A percentile compares a stretch with the other conserved stretches of the same genome.
phyloP scores from a whole-genome alignment of 2,113 vertebrate genomes.

The Carassius auratus region DNA sequence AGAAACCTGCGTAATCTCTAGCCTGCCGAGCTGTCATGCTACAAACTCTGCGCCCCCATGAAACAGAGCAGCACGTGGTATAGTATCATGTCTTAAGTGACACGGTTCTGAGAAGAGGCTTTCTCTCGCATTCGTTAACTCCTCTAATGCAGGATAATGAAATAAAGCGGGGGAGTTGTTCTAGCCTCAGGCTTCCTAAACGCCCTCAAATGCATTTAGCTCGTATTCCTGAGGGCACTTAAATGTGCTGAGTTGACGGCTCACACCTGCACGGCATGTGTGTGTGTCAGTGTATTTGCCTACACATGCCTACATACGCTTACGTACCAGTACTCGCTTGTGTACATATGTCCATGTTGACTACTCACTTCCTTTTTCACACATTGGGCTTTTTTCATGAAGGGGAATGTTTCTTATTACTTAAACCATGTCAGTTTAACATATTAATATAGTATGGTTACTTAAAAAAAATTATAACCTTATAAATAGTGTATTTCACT shows the following conservation, averaged over 20 bases:
- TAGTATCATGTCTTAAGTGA: constrained; percentile 72
- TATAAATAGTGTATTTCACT: too few species aligned
- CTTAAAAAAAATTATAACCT: too few species aligned
- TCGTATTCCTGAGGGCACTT: constrained; percentile 36
- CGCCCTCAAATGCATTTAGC: constrained; percentile 71
- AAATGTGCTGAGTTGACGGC: constrained; percentile 14
- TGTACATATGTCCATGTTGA: not conserved
- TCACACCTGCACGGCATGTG: constrained; percentile 28
- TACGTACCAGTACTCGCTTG: not conserved
- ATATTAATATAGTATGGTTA: not conserved
- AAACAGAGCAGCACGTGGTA: constrained; percentile 59
- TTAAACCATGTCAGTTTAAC: not conserved
- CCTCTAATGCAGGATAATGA: constrained; percentile 71
- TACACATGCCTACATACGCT: not conserved
- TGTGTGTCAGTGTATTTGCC: constrained; percentile 39
- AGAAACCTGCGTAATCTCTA: constrained; percentile 63
- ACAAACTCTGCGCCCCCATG: constrained; percentile 63
- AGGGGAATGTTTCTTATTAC: not conserved
- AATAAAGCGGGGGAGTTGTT: constrained; percentile 66
- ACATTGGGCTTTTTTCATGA: constrained; percentile 16
- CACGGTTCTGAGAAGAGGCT: constrained; percentile 53
- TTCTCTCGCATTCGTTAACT: constrained; percentile 16
- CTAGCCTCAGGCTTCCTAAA: constrained; percentile 71
- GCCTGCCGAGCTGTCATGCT: constrained; percentile 53
- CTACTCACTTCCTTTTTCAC: constrained; percentile 37